Conservation (phyloP, 2,113 vertebrate species). For the Ictalurus punctatus region DNA sequence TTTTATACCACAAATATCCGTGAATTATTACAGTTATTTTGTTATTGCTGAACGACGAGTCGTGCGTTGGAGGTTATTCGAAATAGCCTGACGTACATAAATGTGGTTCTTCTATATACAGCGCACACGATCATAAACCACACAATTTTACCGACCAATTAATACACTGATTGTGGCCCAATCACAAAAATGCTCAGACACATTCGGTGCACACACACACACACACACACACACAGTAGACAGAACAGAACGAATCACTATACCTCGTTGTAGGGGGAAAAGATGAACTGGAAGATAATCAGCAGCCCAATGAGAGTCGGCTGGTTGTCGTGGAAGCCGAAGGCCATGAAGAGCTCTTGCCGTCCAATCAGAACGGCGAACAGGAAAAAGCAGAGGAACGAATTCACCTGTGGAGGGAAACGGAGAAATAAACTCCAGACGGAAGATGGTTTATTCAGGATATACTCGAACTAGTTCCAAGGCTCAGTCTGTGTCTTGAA, state of each 20-base stretch:
- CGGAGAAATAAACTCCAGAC: neutral
- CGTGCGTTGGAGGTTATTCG: neutral
- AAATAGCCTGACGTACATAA: neutral
- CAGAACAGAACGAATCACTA: neutral
- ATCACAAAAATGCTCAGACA: too few relatives aligned
- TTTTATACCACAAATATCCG: neutral
- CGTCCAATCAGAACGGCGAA: conserved; percentile 93
- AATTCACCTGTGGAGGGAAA: conserved; percentile 86
- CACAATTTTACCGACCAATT: neutral
- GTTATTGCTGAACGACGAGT: neutral
- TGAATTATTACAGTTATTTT: neutral
- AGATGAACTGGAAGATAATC: conserved; percentile 99
- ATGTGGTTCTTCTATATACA: too few relatives aligned
- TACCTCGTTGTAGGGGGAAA: conserved; percentile 99
- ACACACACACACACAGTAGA: neutral
- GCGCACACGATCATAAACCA: neutral
- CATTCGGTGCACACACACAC: neutral
- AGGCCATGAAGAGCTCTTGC: conserved; percentile 93
- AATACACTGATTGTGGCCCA: neutral
- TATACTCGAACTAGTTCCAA: neutral
- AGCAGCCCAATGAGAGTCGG: conserved; percentile 95
- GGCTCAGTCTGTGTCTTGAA: neutral
- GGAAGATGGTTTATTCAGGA: neutral
- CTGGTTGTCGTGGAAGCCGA: conserved; percentile 90
- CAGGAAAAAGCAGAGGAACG: conserved; percentile 95